Evolutionary conservation across 2,888 invertebrate genomes (phyloP), one percentile per base, ranked within the genome.

Genomic region (Alentia gelatinosa): DNA sequence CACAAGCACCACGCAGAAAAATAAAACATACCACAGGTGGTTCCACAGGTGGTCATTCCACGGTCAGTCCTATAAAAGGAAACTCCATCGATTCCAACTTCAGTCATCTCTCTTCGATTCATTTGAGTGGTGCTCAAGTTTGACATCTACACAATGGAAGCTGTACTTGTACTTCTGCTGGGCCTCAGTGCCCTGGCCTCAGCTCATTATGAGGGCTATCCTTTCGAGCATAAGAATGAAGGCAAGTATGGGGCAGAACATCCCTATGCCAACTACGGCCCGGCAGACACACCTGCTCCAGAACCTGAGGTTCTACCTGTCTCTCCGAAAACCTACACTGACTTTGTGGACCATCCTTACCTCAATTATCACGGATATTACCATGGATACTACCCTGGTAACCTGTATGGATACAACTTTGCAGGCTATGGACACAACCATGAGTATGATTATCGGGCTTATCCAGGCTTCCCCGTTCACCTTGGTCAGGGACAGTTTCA

Each of bases 161-260:
- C n/a, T 68, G 26, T 30, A 26, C 30, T 68, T 30, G 68, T 68
- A 30, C 68, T 68, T 26, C 68, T 68, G 30, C 68, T 68, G 3
- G 68, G 68, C 68, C 68, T 68, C 68, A 68, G 68, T 68, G 68
- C 68, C 68, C 68, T 68, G 68, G 68, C 68, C 26, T 68, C 68
- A 68, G 68, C 68, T 26, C 68, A 68, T 30, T 68, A 68, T 68
- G 68, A 68, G 12, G 68, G 68, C 68, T 68, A 68, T 30, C 68
- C 68, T 30, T 68, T 68, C 30, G 68, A 68, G 26, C 68, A 68
- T 26, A 68, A 68, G 68, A 68, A 68, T 30, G 33, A 68, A 5
- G 68, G 68, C 30, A 30, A 30, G 68, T 68, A 68, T 68, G 68
- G 68, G 5, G 68, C 68, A 30, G 68, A 68, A 3, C 68, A 68